phyloP scores from a whole-genome alignment of 1,140 invertebrate species.

The Aphaenogaster floridana region DNA sequence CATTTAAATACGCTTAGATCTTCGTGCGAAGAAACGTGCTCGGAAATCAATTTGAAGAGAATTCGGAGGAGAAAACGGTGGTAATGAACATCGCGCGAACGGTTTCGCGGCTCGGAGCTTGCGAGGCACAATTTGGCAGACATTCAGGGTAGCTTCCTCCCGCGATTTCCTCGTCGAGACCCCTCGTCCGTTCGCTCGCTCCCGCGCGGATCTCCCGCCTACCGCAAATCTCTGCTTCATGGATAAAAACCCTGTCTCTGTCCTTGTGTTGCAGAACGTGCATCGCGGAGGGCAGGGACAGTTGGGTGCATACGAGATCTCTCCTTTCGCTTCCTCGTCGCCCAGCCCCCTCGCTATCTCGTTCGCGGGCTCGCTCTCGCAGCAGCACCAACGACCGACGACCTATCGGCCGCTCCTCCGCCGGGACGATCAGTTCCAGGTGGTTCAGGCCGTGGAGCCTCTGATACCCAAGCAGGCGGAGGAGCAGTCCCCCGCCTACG shows the following conservation, averaged over 20 bases:
- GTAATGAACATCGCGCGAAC: background rate
- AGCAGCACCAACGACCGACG: conserved; percentile 83
- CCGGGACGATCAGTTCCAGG: conserved; percentile 81
- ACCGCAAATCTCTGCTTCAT: conserved; percentile 24
- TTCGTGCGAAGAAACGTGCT: background rate
- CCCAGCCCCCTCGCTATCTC: conserved; percentile 58
- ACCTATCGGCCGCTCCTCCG: conserved; percentile 82
- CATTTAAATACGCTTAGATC: background rate
- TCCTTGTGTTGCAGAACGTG: conserved; percentile 87
- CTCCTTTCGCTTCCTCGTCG: conserved; percentile 73
- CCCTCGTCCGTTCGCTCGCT: background rate
- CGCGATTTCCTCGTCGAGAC: background rate
- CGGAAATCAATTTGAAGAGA: background rate
- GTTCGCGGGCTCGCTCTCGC: conserved; percentile 72
- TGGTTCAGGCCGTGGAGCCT: conserved; percentile 82
- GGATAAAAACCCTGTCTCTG: conserved; percentile 84
- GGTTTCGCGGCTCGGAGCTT: background rate
- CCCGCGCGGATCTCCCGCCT: background rate
- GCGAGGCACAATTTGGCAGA: background rate
- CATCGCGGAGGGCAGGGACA: conserved; percentile 86
- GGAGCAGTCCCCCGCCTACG: conserved; percentile 53
- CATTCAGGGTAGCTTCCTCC: background rate
- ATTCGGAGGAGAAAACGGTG: no score
- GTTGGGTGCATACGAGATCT: conserved; percentile 77
- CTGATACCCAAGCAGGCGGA: conserved; percentile 76